Base-by-base conservation (phyloP, 2,797 vertebrate species). In the Schizothorax lantsangensis region DNA sequence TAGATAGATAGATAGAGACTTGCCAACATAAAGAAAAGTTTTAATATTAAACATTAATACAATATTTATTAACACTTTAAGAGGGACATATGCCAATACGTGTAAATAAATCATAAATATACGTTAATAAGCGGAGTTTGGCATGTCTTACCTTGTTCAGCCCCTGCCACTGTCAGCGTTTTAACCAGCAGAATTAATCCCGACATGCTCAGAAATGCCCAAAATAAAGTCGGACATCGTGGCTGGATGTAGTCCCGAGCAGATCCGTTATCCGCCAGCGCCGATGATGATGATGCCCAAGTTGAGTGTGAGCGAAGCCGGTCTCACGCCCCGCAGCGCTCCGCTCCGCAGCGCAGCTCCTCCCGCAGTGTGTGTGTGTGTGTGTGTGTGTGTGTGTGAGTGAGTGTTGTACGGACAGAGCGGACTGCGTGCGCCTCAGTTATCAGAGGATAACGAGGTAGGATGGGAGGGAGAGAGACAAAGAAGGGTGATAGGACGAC, bases 111-210 rank as follows among this genome's bases (percentile, higher is more conserved):
- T 72, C 6, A 21, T 69, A n/a, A n/a, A 47, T 33, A 36, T 5
- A 54, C 14, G 14, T 30, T 47, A 33, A 33, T 75, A 77, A 52
- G 30, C 11, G 10, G 9, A 80, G 78, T 81, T 47, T 49, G 40
- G 30, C 11, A 30, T 77, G 52, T 86, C 95, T 95, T 95, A 96
- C 96, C 95, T 95, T 91, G 89, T 73, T 93, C 89, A 69, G 94
- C 88, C 88, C 86, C 94, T 88, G 88, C 90, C 45, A 87, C 72
- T 40, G 93, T 91, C 92, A 93, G 91, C 91, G 91, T 92, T 92
- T 92, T 87, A 81, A 94, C 92, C 69, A 92, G 88, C 88, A 94
- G 94, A 91, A 95, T 89, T 95, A 96, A 96, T 96, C 96, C 96
- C 91, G 95, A 96, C 91, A 96, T 91, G 88, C 92, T 91, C 89